Conservation (phyloP, 2,888 invertebrate species). For the Aleiodes leptofemur region DNA sequence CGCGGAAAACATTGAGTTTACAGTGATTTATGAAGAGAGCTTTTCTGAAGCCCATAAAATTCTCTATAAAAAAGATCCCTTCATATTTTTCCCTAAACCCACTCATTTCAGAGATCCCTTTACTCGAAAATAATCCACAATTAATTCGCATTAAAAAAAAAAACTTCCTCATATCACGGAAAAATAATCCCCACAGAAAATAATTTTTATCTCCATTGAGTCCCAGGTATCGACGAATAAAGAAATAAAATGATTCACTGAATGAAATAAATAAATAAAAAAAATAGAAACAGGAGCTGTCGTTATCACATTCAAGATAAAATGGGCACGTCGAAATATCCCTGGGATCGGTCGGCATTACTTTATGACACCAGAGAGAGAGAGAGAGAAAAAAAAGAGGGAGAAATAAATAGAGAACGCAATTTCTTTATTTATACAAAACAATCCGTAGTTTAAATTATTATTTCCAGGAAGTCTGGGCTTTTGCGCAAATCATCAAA, state of each 20-base stretch:
- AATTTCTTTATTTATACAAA: no score
- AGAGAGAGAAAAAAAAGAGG: background rate
- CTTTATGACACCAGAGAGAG: constrained; percentile 21
- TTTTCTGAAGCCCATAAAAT: no score
- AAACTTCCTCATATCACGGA: no score
- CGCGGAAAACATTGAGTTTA: no score
- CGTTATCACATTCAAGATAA: background rate
- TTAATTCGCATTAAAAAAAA: no score
- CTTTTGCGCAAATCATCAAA: constrained; percentile 58
- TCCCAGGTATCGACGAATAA: background rate
- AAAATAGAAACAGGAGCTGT: background rate
- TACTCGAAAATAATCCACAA: background rate
- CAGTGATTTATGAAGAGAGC: no score
- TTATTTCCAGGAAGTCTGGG: constrained; percentile 53
- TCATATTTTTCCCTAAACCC: background rate
- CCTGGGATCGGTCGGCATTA: constrained; percentile 24
- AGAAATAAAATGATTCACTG: background rate
- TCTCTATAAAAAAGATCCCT: no score
- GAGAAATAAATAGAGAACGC: no score
- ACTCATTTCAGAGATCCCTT: background rate
- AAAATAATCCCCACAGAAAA: background rate
- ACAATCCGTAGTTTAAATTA: no score
- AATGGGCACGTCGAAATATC: constrained; percentile 12
- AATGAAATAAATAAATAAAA: background rate
- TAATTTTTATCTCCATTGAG: background rate